A percentile compares a stretch with the other conserved stretches of the same genome.
phyloP scores from a whole-genome alignment of 23 tunicate species.

The Diplosoma virens region DNA sequence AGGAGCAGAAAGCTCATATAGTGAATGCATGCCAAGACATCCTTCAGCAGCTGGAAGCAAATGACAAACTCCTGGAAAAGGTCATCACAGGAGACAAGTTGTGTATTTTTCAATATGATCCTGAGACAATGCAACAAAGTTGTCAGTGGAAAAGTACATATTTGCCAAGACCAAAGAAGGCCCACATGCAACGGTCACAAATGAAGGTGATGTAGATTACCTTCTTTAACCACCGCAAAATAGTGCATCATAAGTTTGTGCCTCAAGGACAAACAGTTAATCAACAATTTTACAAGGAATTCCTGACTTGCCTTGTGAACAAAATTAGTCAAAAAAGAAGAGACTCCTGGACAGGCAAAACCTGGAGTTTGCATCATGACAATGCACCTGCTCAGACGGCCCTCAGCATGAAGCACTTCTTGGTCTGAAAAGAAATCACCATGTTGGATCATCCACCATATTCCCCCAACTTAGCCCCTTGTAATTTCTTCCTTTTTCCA shows the following conservation, averaged over 20 bases:
- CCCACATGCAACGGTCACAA: constrained; percentile 9
- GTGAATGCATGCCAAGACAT: no score
- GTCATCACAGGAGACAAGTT: no score
- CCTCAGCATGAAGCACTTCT: not conserved
- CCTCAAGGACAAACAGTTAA: constrained; percentile 8
- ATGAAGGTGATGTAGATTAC: no score
- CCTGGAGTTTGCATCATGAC: constrained; percentile 26
- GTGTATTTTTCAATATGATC: not conserved
- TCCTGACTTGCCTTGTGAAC: constrained; percentile 6
- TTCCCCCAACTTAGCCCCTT: not conserved
- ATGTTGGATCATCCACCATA: constrained; percentile 21
- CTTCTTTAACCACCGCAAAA: not conserved
- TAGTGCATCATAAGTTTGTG: constrained; percentile 1
- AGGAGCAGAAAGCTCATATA: no score
- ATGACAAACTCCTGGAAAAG: no score
- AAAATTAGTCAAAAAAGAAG: constrained; percentile 8
- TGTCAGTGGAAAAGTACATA: no score
- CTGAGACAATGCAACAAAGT: no score
- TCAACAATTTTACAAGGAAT: constrained; percentile 7
- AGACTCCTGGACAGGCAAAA: constrained; percentile 10
- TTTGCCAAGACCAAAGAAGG: no score
- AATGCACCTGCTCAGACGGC: constrained; percentile 9
- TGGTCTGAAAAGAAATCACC: constrained; percentile 9
- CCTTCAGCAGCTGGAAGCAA: no score
- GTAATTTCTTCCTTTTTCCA: no score